Evolutionary conservation across 2,888 invertebrate genomes (phyloP).

Genomic region (Hemistola chrysoprasaria): DNA sequence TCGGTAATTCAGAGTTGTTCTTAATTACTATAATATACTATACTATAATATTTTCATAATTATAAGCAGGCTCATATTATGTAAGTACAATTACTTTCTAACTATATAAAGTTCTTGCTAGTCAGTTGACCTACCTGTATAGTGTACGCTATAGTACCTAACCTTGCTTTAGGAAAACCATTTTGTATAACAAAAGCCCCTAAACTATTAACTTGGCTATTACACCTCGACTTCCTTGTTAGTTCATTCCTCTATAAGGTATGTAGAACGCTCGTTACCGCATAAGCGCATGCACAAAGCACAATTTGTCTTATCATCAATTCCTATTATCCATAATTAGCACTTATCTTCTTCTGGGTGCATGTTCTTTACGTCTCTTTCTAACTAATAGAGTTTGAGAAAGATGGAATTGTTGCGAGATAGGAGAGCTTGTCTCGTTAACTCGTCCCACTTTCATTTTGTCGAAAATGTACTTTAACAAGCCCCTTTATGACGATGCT

Average conservation of each 20-base stretch:
- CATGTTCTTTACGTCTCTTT: slow-evolving; percentile 23
- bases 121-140: no score
- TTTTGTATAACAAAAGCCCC: slow-evolving; percentile 12
- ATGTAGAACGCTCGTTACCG: slow-evolving; percentile 14
- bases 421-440: slow-evolving; percentile 12
- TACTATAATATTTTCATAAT: no score
- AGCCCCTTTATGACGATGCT: slow-evolving; percentile 31
- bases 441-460: slow-evolving; percentile 42
- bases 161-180: slow-evolving; percentile 9
- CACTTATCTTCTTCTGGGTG: slow-evolving; percentile 43
- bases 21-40: no score
- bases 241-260: slow-evolving; percentile 16
- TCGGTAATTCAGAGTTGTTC: slow-evolving; percentile 16
- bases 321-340: slow-evolving; percentile 51
- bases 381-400: slow-evolving; percentile 20
- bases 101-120: no score
- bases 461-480: slow-evolving; percentile 36
- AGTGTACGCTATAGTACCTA: no score
- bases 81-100: no score
- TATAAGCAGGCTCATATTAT: no score
- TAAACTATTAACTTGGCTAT: slow-evolving; percentile 20
- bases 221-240: slow-evolving; percentile 29
- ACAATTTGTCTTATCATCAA: slow-evolving; percentile 46
- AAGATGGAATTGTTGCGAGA: slow-evolving; percentile 15
- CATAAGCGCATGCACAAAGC: slow-evolving; percentile 20